Evolutionary conservation across 2,113 vertebrate genomes (phyloP).

Genomic region (Pyrgilauda ruficollis): DNA sequence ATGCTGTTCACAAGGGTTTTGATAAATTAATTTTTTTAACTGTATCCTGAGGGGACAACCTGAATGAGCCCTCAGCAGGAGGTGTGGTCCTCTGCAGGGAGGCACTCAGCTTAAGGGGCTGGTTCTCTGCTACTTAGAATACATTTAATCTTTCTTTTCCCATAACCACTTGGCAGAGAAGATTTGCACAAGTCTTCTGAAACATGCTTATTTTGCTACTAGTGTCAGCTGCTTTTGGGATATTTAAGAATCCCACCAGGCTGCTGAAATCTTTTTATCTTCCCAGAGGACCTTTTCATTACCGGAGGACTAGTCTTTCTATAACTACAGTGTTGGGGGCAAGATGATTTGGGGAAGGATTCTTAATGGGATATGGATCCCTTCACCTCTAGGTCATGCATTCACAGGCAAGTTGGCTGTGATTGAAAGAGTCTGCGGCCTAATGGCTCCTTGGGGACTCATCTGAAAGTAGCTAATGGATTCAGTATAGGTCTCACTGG

Average conservation of each 20-base stretch:
- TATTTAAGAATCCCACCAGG: not conserved
- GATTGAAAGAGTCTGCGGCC: slow-evolving; percentile 43
- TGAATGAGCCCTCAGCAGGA: slow-evolving; percentile 20
- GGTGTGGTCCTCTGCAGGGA: not conserved
- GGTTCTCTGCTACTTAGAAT: not conserved
- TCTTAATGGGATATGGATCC: slow-evolving; percentile 51
- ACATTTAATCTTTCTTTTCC: not conserved
- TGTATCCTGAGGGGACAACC: not conserved
- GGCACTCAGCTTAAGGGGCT: not conserved
- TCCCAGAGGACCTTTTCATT: slow-evolving; percentile 16
- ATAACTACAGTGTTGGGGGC: not conserved
- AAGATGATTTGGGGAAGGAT: slow-evolving; percentile 37
- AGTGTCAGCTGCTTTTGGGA: not conserved
- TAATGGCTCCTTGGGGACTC: not conserved
- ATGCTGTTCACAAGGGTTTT: not conserved
- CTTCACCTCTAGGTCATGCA: slow-evolving; percentile 49
- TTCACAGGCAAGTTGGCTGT: slow-evolving; percentile 9
- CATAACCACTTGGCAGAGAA: not conserved
- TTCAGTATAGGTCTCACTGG: not conserved
- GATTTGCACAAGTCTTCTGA: not conserved
- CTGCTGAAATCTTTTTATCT: not conserved
- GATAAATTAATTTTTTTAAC: slow-evolving; percentile 7
- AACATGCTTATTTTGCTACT: not conserved
- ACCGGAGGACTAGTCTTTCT: not conserved
- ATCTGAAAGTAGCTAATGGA: slow-evolving; percentile 27